These are phyloP conservation scores for Porites cylindrica DNA, from an alignment of 92 coral and sea anemone genomes.

Conservation along the genomic window DNA sequence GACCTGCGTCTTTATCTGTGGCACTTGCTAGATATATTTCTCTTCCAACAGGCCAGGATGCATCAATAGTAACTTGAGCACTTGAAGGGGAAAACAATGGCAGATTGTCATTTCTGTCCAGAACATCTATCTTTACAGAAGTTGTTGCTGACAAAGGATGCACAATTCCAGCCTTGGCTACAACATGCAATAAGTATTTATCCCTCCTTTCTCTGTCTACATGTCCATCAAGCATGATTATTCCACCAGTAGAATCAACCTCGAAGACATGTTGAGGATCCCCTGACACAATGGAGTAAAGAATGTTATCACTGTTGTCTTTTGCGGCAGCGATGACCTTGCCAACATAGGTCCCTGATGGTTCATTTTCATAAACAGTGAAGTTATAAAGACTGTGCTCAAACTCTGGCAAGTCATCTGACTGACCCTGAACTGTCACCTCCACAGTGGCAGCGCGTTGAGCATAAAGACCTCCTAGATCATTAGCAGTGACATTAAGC, in stretches of 20 bases:
- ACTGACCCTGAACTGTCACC: conserved; percentile 78
- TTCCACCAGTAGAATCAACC: conserved; percentile 89
- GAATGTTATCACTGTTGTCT: conserved; percentile 61
- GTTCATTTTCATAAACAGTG: conserved; percentile 90
- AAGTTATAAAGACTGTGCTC: conserved; percentile 76
- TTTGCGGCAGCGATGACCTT: conserved; percentile 83
- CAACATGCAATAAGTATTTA: conserved; percentile 64
- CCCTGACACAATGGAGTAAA: conserved; percentile 83
- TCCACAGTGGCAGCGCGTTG: conserved; percentile 78
- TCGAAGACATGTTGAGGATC: conserved; percentile 79
- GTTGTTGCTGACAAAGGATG: conserved; percentile 80
- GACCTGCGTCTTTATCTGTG: conserved; percentile 83
- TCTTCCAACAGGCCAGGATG: conserved; percentile 69
- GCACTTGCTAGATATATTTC: conserved; percentile 73
- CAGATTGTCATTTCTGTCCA: conserved; percentile 91
- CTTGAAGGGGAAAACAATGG: conserved; percentile 75
- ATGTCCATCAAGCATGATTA: conserved; percentile 79
- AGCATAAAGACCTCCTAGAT: conserved; percentile 82
- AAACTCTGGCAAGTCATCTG: conserved; percentile 89
- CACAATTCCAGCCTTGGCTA: conserved; percentile 79
- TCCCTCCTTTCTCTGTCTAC: conserved; percentile 86
- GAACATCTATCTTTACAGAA: conserved; percentile 72
- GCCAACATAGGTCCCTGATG: conserved; percentile 87
- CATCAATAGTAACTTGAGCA: conserved; percentile 78
- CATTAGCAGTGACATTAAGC: conserved; percentile 80